phyloP scores from a whole-genome alignment of 2,888 invertebrate genomes.

The Ganaspis brasiliensis region DNA sequence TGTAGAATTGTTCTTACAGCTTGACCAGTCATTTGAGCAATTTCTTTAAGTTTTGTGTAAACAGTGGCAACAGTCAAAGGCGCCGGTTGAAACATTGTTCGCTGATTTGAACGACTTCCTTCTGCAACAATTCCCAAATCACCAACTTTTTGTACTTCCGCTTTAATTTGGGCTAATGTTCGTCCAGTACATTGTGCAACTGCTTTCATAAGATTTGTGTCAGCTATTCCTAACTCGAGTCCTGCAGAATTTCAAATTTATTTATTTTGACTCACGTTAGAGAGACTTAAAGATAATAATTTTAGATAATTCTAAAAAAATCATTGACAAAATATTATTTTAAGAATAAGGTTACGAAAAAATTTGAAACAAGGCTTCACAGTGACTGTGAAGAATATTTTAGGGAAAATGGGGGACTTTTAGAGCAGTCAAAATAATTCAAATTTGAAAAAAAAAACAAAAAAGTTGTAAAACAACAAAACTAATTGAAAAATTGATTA shows the following conservation, averaged over 20 bases:
- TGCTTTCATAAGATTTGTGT: constrained; percentile 96
- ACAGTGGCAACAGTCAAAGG: constrained; percentile 89
- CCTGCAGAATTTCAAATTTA: constrained; percentile 76
- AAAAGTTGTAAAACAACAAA: too few species aligned
- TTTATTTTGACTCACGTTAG: neutral
- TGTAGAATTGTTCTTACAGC: constrained; percentile 82
- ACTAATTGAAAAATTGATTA: too few species aligned
- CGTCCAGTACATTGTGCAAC: constrained; percentile 95
- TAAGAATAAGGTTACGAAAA: neutral
- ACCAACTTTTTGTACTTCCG: constrained; percentile 87
- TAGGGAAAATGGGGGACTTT: too few species aligned
- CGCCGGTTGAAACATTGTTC: constrained; percentile 93
- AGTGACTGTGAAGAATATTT: too few species aligned
- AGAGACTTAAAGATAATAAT: too few species aligned
- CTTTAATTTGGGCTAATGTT: constrained; percentile 90
- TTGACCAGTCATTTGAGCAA: constrained; percentile 92
- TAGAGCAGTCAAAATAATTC: too few species aligned
- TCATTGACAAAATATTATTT: too few species aligned
- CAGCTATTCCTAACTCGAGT: constrained; percentile 95
- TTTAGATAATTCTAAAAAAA: too few species aligned
- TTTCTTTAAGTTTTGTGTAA: constrained; percentile 91
- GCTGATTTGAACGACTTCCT: constrained; percentile 90
- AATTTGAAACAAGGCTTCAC: too few species aligned
- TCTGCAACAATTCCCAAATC: constrained; percentile 97
- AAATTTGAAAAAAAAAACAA: too few species aligned